Evolutionary conservation across 2,113 vertebrate genomes (phyloP).

Genomic region (Falcunculus frontatus): DNA sequence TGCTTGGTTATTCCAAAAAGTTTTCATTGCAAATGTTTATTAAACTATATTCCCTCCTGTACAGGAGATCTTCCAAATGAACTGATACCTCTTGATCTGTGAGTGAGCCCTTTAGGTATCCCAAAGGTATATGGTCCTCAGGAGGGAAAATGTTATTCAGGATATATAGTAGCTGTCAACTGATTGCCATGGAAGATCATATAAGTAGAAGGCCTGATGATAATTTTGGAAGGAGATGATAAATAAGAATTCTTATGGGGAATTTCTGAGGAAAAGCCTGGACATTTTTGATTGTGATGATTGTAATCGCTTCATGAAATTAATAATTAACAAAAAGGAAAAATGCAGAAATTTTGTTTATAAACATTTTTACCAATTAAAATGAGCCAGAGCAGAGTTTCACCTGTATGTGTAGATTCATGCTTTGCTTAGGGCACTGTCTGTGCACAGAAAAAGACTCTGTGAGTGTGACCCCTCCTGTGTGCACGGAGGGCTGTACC

Average conservation of each 20-base stretch:
- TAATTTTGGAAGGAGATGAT: neutral
- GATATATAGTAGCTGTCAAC: neutral
- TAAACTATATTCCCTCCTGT: neutral
- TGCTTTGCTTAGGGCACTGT: neutral
- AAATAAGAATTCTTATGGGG: neutral
- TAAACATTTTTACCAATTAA: neutral
- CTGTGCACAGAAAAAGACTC: neutral
- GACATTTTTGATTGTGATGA: neutral
- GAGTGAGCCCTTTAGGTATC: neutral
- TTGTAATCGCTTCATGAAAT: neutral
- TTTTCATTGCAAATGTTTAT: neutral
- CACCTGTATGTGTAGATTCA: neutral
- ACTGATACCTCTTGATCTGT: neutral
- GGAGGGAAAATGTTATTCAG: neutral
- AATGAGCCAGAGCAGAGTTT: neutral
- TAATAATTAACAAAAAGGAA: neutral
- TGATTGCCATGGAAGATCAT: neutral
- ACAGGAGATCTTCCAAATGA: neutral
- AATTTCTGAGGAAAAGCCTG: neutral
- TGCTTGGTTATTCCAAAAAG: neutral
- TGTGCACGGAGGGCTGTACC: neutral
- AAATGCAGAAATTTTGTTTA: neutral
- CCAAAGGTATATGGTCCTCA: neutral
- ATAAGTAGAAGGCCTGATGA: neutral
- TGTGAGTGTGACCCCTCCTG: neutral